Conservation (phyloP, 30 jellyfish, hydroid and myxozoan genomes). For the Turritopsis dohrnii region DNA sequence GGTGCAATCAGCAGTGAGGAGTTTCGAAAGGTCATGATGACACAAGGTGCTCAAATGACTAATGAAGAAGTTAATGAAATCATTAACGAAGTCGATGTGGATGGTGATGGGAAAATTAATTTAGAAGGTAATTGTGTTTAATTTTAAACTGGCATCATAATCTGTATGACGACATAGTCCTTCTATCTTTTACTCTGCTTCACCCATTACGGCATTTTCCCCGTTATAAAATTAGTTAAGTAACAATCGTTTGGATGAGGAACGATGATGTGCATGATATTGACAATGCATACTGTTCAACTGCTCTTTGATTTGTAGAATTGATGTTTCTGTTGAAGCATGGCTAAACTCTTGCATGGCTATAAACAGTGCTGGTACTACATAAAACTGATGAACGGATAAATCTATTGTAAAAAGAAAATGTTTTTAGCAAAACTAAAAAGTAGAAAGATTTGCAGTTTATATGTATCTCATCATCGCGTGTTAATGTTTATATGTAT, state of each 20-base stretch:
- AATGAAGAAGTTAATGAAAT: conserved; percentile 9
- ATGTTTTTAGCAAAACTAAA: too few relatives aligned
- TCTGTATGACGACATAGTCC: not conserved
- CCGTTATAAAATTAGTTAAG: too few relatives aligned
- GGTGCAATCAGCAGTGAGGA: conserved; percentile 6
- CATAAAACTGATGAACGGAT: too few relatives aligned
- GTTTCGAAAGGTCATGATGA: conserved; percentile 5
- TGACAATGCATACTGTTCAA: not conserved
- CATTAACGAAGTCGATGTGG: conserved; percentile 4
- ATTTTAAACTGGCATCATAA: not conserved
- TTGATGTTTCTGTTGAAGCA: not conserved
- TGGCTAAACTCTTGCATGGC: not conserved
- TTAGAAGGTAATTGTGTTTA: not conserved
- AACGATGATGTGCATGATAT: too few relatives aligned
- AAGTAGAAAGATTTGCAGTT: too few relatives aligned
- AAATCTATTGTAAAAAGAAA: too few relatives aligned
- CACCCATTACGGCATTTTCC: too few relatives aligned
- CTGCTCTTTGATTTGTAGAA: not conserved
- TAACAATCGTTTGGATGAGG: too few relatives aligned
- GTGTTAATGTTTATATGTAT: too few relatives aligned
- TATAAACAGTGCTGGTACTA: not conserved
- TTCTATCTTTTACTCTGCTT: not conserved
- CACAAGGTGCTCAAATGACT: conserved; percentile 18
- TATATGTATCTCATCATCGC: too few relatives aligned
- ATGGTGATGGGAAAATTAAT: conserved; percentile 13